phyloP scores from a whole-genome alignment of 2,797 vertebrate genomes.

The Triplophysa bombifrons region DNA sequence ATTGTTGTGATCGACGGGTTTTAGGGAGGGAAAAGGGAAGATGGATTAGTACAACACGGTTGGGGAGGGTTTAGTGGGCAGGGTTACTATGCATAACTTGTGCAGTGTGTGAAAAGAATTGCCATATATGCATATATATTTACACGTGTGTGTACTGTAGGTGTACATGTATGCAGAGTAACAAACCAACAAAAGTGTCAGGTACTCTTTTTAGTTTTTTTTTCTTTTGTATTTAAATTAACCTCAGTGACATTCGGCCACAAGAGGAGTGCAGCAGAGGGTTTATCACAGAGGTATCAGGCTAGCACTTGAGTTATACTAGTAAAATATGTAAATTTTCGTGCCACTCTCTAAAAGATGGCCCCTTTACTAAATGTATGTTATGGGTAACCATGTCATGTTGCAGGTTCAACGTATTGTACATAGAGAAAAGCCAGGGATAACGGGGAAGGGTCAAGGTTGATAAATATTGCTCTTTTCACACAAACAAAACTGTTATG shows the following conservation, averaged over 20 bases:
- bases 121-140: slow-evolving; percentile 78
- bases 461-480: slow-evolving; percentile 88
- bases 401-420: slow-evolving; percentile 99
- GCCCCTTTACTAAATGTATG: slow-evolving; percentile 99
- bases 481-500: slow-evolving; percentile 96
- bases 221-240: slow-evolving; percentile 89
- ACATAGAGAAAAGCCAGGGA: slow-evolving; percentile 87
- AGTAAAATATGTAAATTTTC: slow-evolving; percentile 93
- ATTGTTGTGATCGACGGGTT: slow-evolving; percentile 81
- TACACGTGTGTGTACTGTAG: slow-evolving; percentile 67
- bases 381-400: slow-evolving; percentile 99
- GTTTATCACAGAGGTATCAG: slow-evolving; percentile 76
- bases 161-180: slow-evolving; percentile 75
- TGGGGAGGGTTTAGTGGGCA: slow-evolving; percentile 72
- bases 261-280: slow-evolving; percentile 59
- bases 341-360: slow-evolving; percentile 93
- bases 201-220: slow-evolving; percentile 74
- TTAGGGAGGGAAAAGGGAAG: slow-evolving; percentile 56
- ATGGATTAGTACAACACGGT: slow-evolving; percentile 51
- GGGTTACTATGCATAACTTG: slow-evolving; percentile 95
- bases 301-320: slow-evolving; percentile 95
- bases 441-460: slow-evolving; percentile 66
- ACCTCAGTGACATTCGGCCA: slow-evolving; percentile 89
- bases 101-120: slow-evolving; percentile 89
- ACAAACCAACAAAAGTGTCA: slow-evolving; percentile 76